phyloP scores from a whole-genome alignment of 2,113 vertebrate species.

The Sylvia atricapilla region DNA sequence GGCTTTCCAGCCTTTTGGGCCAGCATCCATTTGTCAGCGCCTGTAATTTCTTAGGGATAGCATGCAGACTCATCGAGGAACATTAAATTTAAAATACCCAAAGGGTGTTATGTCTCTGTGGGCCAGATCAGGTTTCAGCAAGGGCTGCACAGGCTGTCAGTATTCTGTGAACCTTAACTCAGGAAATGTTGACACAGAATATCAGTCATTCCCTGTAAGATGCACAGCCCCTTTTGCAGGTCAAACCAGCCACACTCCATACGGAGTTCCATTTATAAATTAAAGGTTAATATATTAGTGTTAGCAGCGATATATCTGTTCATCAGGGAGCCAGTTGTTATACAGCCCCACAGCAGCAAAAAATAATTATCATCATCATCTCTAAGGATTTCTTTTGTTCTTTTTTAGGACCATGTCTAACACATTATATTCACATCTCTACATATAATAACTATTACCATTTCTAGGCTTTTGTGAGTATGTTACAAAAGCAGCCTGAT shows the following conservation, averaged over 20 bases:
- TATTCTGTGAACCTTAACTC: neutral
- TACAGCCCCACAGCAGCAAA: neutral
- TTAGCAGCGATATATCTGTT: constrained; percentile 30
- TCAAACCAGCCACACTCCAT: constrained; percentile 22
- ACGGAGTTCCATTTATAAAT: constrained; percentile 26
- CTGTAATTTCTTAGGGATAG: neutral
- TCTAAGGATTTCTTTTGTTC: neutral
- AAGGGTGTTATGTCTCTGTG: neutral
- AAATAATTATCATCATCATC: neutral
- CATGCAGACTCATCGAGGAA: neutral
- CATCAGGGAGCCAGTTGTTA: neutral
- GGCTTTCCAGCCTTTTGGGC: neutral
- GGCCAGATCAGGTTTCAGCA: neutral
- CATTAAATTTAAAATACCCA: neutral
- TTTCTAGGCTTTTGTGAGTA: neutral
- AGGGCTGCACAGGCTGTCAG: neutral
- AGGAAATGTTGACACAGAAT: neutral
- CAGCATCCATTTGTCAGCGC: neutral
- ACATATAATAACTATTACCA: neutral
- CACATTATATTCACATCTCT: neutral
- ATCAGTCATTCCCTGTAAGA: neutral
- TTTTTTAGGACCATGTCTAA: neutral
- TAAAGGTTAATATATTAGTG: constrained; percentile 33
- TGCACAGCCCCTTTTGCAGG: constrained; percentile 33
- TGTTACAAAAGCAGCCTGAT: neutral